Conservation (phyloP, 2,888 invertebrate genomes). For the Alcis repandata region DNA sequence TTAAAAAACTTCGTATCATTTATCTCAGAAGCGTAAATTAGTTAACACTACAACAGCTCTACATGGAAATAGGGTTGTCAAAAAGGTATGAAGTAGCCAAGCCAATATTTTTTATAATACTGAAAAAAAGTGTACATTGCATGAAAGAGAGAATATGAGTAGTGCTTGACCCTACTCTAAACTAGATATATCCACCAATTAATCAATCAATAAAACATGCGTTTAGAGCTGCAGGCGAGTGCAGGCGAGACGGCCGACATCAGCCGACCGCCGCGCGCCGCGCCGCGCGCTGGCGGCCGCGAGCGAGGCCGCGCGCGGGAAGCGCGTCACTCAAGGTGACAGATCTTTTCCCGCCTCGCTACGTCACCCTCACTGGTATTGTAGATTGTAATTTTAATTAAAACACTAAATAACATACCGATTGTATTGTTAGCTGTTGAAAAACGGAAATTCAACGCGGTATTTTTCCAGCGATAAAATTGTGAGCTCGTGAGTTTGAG, state of each 20-base stretch:
- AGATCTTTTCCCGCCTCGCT: constrained; percentile 80
- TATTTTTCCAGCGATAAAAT: constrained; percentile 31
- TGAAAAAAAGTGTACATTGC: no score
- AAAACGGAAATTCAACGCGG: constrained; percentile 29
- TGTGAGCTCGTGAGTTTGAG: constrained; percentile 5
- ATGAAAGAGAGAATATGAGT: background rate
- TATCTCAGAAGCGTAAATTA: no score
- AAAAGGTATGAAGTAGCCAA: no score
- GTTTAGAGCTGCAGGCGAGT: constrained; percentile 53
- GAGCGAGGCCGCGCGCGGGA: constrained; percentile 78
- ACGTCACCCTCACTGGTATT: constrained; percentile 72
- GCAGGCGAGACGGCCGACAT: constrained; percentile 60
- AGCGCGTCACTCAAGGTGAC: constrained; percentile 82
- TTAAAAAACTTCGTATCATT: no score
- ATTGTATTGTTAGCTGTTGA: constrained; percentile 39
- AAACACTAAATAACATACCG: constrained; percentile 52
- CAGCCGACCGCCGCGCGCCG: constrained; percentile 57
- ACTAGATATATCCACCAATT: constrained; percentile 49
- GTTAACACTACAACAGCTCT: no score
- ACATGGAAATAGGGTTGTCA: no score
- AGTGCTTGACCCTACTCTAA: background rate
- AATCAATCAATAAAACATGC: constrained; percentile 66
- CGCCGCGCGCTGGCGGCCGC: constrained; percentile 77
- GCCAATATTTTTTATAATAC: no score
- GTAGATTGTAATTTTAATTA: constrained; percentile 64